These are phyloP conservation scores for Phaethornis superciliosus DNA, from an alignment of 2,113 vertebrate species.

Conservation along the genomic window DNA sequence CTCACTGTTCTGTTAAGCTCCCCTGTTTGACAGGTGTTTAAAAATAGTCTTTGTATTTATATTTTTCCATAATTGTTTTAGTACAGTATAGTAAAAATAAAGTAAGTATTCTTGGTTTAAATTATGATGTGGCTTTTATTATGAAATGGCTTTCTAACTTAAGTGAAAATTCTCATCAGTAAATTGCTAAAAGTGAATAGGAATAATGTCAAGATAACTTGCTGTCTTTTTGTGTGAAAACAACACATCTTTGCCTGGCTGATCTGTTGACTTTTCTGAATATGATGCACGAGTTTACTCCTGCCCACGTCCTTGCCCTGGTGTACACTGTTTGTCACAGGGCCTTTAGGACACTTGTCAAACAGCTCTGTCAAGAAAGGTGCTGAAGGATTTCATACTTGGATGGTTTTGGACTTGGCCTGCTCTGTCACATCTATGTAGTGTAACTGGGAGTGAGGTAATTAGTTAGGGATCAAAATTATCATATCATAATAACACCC, in stretches of 20 bases:
- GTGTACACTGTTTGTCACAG: background rate
- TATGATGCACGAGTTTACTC: background rate
- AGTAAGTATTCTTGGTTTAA: background rate
- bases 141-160: background rate
- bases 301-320: background rate
- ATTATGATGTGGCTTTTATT: background rate
- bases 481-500: background rate
- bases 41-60: background rate
- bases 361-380: background rate
- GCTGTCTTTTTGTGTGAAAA: background rate
- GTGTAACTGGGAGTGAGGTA: background rate
- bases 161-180: background rate
- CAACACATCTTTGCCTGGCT: background rate
- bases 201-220: background rate
- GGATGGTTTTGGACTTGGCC: constrained; percentile 4
- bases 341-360: background rate
- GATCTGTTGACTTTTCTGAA: background rate
- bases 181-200: background rate
- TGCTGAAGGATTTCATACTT: background rate
- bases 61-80: background rate
- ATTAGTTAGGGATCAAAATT: constrained; percentile 13
- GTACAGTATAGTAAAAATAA: background rate
- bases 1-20: background rate
- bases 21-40: background rate
- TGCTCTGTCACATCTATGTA: constrained; percentile 1